Percentiles rank a stretch among this genome's conserved stretches.
phyloP scores from a whole-genome alignment of 2,113 vertebrate genomes.

The Limnothrissa miodon region DNA sequence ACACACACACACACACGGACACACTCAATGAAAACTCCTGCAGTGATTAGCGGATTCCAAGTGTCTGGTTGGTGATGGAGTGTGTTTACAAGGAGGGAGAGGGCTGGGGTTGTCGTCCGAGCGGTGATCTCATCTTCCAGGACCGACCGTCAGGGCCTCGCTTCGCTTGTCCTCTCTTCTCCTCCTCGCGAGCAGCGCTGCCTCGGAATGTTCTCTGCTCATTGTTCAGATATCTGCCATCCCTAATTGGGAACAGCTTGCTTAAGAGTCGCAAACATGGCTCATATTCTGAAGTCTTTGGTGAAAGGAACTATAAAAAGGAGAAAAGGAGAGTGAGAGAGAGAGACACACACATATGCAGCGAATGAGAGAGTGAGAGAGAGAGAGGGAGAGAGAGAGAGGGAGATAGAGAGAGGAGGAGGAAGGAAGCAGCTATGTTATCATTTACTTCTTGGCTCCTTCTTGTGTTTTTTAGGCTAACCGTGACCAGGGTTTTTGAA shows the following conservation, averaged over 20 bases:
- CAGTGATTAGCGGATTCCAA: slow-evolving; percentile 38
- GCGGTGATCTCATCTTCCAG: slow-evolving; percentile 36
- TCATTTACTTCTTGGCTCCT: background rate
- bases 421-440: background rate
- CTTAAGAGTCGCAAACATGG: slow-evolving; percentile 5
- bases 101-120: background rate
- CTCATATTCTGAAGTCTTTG: background rate
- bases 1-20: slow-evolving; percentile 1
- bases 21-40: background rate
- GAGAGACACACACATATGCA: background rate
- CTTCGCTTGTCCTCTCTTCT: slow-evolving; percentile 20
- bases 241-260: slow-evolving; percentile 38
- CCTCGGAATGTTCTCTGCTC: slow-evolving; percentile 7
- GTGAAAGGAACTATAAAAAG: slow-evolving; percentile 11
- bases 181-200: slow-evolving; percentile 14
- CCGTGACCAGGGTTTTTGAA: background rate
- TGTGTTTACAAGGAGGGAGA: background rate
- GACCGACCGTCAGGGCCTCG: background rate
- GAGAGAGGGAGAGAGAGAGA: background rate
- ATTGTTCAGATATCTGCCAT: slow-evolving; percentile 29
- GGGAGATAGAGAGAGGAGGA: background rate
- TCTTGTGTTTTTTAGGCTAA: slow-evolving; percentile 4
- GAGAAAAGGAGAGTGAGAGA: background rate
- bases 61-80: slow-evolving; percentile 26
- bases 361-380: background rate